Evolutionary conservation across 2,797 vertebrate genomes (phyloP), one percentile per base, ranked within the genome.

Genomic region (Thamnophis elegans): DNA sequence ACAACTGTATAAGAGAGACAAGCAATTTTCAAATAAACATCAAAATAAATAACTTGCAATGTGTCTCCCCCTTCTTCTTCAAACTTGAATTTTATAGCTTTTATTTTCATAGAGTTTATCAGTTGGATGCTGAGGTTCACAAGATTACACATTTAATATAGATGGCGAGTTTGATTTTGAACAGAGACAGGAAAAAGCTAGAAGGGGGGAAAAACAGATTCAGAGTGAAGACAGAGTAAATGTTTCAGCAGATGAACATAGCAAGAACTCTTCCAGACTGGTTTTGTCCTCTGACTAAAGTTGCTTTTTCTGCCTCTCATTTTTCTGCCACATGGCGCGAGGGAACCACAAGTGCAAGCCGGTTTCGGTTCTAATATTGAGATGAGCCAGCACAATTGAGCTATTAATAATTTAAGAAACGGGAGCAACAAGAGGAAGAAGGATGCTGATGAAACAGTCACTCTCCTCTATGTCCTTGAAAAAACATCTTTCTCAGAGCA

Each of bases 351-450:
- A 65, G 88, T 59, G 1, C 59, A 12, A 68, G 32, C 13, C 16
- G 8, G 55, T 28, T 1, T 59, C 36, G 1, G 1, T n/a, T 11
- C 47, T 92, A 91, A 93, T 68, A 60, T 55, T 54, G 14, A 62
- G 53, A 94, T 94, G 93, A 94, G 89, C 89, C 93, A 90, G 89
- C 91, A 92, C 86, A 89, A 94, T 86, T 53, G 85, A 88, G 47
- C 85, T 18, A 55, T 94, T 88, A 94, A 94, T 92, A 90, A 94
- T 92, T 90, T 28, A 92, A 36, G 10, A 82, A 73, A 36, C 47
- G 14, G 22, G 53, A 65, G 90, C 2, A 2, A 47, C 7, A 1
- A 10, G 32, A 11, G 55, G 42, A 10, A 32, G 22, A 16, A 53
- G 56, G 47, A 6, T 1, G 11, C 42, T 22, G 12, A 32, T 42